Conservation (phyloP, 2,888 invertebrate genomes). For the Eristalis pertinax region DNA sequence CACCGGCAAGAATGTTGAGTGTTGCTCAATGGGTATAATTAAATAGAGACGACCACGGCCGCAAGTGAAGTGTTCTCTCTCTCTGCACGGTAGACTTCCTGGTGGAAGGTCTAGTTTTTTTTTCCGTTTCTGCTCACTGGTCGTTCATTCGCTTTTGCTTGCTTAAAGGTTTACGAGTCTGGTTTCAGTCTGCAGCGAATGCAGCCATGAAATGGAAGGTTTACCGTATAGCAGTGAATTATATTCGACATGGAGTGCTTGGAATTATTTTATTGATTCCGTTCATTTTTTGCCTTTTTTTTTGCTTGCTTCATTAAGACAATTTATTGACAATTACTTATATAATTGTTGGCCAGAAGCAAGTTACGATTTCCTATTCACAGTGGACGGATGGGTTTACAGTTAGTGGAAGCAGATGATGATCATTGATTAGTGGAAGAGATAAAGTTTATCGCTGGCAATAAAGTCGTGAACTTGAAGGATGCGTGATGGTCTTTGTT, state of each 20-base stretch:
- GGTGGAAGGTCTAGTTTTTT: constrained; percentile 17
- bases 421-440: not conserved
- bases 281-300: too few relatives aligned
- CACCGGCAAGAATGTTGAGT: constrained; percentile 39
- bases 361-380: not conserved
- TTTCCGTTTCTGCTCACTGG: not conserved
- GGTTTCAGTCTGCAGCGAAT: constrained; percentile 5
- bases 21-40: constrained; percentile 28
- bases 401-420: not conserved
- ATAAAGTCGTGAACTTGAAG: not conserved
- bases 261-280: not conserved
- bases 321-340: not conserved
- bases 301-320: not conserved
- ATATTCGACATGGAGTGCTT: not conserved
- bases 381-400: not conserved
- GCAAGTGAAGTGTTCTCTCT: constrained; percentile 10
- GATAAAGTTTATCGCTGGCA: not conserved
- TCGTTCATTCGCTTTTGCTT: not conserved
- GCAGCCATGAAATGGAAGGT: not conserved
- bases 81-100: constrained; percentile 43
- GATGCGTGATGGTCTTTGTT: not conserved
- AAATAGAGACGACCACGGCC: not conserved
- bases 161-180: not conserved
- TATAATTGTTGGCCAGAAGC: not conserved
- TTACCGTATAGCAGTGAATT: constrained; percentile 1